Evolutionary conservation across 1,140 invertebrate species (phyloP), one percentile per base, ranked within the genome.

Genomic region (Zaprionus africanus): DNA sequence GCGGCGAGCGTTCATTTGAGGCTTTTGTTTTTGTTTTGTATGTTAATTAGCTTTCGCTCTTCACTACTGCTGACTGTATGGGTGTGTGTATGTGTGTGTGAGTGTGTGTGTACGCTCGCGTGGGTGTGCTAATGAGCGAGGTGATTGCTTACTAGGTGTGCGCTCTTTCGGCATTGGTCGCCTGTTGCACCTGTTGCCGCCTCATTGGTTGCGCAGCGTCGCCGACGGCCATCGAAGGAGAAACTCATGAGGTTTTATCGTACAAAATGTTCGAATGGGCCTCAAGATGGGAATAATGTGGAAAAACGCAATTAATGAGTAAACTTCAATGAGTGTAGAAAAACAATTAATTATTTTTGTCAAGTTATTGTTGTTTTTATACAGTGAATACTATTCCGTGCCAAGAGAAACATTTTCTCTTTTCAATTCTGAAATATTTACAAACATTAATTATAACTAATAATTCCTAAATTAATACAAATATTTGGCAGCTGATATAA

Each of bases 91-190:
- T 28, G 43, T 38, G 53, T 26, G 51, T 51, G 31, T 65, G 63
- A 71, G 51, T 76, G 34, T 59, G 38, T 76, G 24, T 56, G 63
- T 46, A 59, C 36, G 68, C 53, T 65, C 49, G 78, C 74, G 84
- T 90, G 84, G 83, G 83, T 81, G 84, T 72, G 65, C 78, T 78
- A 86, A 86, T 87, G 83, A 82, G 77, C 82, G 82, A 85, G 82
- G 78, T 85, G 82, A 67, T 57, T 34, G 38, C 53, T 71, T 49
- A 49, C 51, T 46, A 87, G 84, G 84, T 87, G 84, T 66, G 72
- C 59, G 63, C 79, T 88, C 82, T 70, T 71, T 77, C 49, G 68
- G 78, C 76, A 75, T 76, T 58, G 78, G 78, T 73, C 65, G 78
- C 34, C 22, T 41, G 41, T 76, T 83, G 69, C 84, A 87, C 84